Base-by-base conservation (phyloP, 1,140 invertebrate species). In the Drosophila simulans region DNA sequence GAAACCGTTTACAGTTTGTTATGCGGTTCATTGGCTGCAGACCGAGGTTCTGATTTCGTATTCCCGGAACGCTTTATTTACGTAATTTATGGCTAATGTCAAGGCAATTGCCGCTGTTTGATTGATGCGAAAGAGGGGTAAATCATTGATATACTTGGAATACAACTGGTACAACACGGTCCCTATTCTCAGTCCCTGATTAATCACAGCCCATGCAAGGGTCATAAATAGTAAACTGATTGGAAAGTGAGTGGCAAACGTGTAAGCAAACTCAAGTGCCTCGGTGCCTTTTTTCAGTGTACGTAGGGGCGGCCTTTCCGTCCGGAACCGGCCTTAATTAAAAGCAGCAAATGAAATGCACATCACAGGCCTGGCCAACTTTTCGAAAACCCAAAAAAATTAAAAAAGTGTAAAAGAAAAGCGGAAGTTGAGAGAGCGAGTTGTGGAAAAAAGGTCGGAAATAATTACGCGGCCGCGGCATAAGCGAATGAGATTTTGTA, bases 71-170 rank as follows among this genome's bases (percentile, higher is more conserved):
- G 35, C 35, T 42, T 57, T 15, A 46, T 49, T 49, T 51, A 42
- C 35, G 42, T 65, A 42, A 59, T 82, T 69, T 78, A 75, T 79
- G 59, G 64, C 25, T 45, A 53, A 72, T 55, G 63, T 70, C 52
- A 77, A 70, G 80, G 60, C 71, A 76, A 76, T 77, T 78, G 77
- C 66, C 64, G 56, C 68, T 81, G 68, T 86, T 86, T 73, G 81
- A 84, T 84, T 62, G 60, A 73, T 77, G 43, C 35, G 42, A 13
- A 7, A 8, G 34, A 13, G 37, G 15, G 8, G n/a, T 4, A 22
- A 1, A 27, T 35, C 46, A 65, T 46, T 66, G 65, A 54, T 69
- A 54, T 54, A 54, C 60, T 69, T 54, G 5, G 49, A 54, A 51
- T 51, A 64, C 39, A 64, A 45, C 12, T 65, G 55, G 56, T 7